Evolutionary conservation across 2,113 vertebrate genomes (phyloP).

Genomic region (Podocnemis expansa): DNA sequence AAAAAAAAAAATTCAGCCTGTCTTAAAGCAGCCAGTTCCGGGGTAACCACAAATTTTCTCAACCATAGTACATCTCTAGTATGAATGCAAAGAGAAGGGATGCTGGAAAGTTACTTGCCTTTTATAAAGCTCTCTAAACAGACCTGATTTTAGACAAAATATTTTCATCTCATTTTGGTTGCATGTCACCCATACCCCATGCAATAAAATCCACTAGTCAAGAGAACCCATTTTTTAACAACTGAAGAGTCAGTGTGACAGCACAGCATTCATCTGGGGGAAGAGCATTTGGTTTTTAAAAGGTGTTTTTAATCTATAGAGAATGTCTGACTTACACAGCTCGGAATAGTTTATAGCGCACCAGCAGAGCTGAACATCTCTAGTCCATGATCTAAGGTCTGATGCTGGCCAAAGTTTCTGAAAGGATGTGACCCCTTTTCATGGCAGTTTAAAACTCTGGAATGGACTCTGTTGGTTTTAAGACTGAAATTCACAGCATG

Average conservation of each 20-base stretch:
- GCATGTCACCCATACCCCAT: background rate
- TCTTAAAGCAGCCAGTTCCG: fast-evolving
- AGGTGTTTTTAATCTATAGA: background rate
- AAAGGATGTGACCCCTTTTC: conserved; percentile 60
- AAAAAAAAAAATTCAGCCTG: background rate
- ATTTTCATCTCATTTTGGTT: background rate
- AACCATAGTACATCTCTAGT: conserved; percentile 28
- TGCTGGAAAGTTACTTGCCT: conserved; percentile 47
- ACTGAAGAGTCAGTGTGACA: background rate
- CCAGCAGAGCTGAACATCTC: conserved; percentile 33
- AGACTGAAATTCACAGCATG: conserved; percentile 58
- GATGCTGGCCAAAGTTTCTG: conserved; percentile 61
- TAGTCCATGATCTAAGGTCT: conserved; percentile 39
- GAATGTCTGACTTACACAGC: background rate
- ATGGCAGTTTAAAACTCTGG: conserved; percentile 63
- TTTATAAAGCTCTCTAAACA: conserved; percentile 51
- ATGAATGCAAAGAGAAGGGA: conserved; percentile 31
- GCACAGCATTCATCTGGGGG: background rate
- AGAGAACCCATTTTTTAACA: background rate
- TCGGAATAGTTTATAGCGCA: conserved; percentile 53
- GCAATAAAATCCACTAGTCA: background rate
- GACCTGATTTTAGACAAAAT: background rate
- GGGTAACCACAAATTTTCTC: background rate
- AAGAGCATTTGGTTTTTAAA: background rate
- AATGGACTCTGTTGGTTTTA: conserved; percentile 56